Conservation (phyloP, 2,113 vertebrate species). For the Petroica traversi region DNA sequence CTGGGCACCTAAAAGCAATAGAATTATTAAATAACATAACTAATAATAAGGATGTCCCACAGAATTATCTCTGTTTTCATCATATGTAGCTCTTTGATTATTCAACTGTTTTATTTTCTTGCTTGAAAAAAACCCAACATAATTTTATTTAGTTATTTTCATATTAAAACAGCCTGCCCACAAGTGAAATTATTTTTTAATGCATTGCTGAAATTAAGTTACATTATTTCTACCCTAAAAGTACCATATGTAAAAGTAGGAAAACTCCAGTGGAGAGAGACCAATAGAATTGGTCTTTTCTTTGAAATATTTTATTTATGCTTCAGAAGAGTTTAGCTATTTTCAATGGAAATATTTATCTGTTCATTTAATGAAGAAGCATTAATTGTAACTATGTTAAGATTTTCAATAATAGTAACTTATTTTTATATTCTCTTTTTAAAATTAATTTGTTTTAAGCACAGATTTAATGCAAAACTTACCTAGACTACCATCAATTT, state of each 20-base stretch:
- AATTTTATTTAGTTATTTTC: neutral
- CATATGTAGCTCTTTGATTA: neutral
- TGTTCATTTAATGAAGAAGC: neutral
- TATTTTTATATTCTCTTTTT: neutral
- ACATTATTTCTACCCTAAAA: neutral
- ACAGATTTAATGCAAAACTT: neutral
- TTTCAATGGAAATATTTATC: neutral
- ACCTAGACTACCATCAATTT: neutral
- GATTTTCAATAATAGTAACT: neutral
- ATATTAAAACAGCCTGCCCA: neutral
- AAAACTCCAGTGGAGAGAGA: neutral
- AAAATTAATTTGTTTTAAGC: neutral
- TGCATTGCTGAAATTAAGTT: neutral
- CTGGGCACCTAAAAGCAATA: neutral
- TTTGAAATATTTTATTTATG: neutral
- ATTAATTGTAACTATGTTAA: neutral
- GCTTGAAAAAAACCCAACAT: fast-evolving
- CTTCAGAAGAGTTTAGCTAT: neutral
- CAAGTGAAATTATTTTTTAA: neutral
- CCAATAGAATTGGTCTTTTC: neutral
- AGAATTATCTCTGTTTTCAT: neutral
- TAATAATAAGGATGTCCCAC: neutral
- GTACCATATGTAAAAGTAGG: neutral
- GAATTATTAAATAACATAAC: neutral
- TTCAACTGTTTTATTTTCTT: neutral